Base-by-base conservation (phyloP, 2,888 invertebrate genomes). In the Chirona hameri region DNA sequence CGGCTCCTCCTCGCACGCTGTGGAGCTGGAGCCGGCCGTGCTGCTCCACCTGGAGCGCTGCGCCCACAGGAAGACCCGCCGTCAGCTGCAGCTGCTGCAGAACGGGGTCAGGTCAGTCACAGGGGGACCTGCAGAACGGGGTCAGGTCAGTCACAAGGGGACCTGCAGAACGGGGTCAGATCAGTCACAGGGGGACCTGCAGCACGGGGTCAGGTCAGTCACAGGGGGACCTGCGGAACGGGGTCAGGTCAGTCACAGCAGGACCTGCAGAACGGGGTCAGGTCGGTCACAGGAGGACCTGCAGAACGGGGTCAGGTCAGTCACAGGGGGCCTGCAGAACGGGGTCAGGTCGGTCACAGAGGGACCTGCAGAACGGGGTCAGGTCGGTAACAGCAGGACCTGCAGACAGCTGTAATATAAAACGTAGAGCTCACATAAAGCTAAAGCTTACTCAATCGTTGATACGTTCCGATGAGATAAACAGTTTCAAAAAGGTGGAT, bases 21-120 rank as follows among this genome's bases (percentile, higher is more conserved):
- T 39, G 52, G 79, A 79, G 48, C 85, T 86, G 39, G 87, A 87
- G 83, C 86, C 87, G 14, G 84, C 86, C 55, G 86, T 86, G 31
- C 85, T 87, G 83, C 83, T 87, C n/a, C 86, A 86, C 65, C 83
- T 87, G 83, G 87, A 87, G 83, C 83, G 87, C n/a, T 86, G 86
- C 83, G 86, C 86, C 72, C 87, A 87, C 83, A 85, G 86, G 52
- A 86, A 86, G 72, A 72, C 69, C 27, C 72, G 72, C 72, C 72
- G 72, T 2, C 72, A 72, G 72, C 72, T 72, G 72, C 72, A 72
- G 31, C 72, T 31, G 10, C 72, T 72, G 15, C 72, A 72, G 72
- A 31, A 29, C 72, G 31, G 21, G 9, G 72, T 31, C 72, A 72
- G 72, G 72, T 72, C 72, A 72, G 72, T 27, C 24, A 60, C 12